Conservation (phyloP, 2,888 invertebrate species). For the Rotaria magnacalcarata region DNA sequence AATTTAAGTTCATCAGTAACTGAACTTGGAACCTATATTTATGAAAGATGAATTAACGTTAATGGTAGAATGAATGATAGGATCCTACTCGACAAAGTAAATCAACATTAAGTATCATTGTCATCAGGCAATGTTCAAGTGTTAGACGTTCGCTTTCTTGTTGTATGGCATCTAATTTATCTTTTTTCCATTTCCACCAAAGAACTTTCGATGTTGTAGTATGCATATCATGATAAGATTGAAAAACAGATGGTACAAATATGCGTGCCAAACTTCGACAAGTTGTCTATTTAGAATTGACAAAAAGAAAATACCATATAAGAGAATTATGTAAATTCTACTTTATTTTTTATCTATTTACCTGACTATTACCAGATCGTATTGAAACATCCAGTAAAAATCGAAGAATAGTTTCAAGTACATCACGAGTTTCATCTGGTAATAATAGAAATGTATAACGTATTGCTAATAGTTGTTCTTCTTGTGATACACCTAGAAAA, state of each 20-base stretch:
- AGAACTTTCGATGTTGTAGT: neutral
- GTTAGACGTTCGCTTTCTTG: conserved; percentile 36
- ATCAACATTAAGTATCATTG: conserved; percentile 34
- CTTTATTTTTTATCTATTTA: neutral
- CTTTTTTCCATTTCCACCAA: conserved; percentile 7
- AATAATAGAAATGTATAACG: conserved; percentile 13
- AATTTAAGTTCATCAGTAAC: conserved; percentile 6
- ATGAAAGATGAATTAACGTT: neutral
- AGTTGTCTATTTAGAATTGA: neutral
- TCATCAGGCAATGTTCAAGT: conserved; percentile 8
- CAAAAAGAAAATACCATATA: neutral
- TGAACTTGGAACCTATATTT: neutral
- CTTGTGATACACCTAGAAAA: neutral
- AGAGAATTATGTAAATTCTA: neutral
- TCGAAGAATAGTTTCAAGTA: conserved; percentile 28
- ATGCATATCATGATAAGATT: conserved; percentile 34
- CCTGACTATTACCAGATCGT: conserved; percentile 34
- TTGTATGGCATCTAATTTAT: conserved; percentile 17
- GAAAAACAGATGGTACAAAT: conserved; percentile 36
- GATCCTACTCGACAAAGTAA: neutral
- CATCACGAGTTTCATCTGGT: conserved; percentile 21
- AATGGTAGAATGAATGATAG: too few species aligned
- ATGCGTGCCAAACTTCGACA: conserved; percentile 31
- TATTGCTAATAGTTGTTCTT: conserved; percentile 34
- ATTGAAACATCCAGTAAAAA: conserved; percentile 32